Base-by-base conservation (phyloP, 2,797 vertebrate species). In the Huso huso region DNA sequence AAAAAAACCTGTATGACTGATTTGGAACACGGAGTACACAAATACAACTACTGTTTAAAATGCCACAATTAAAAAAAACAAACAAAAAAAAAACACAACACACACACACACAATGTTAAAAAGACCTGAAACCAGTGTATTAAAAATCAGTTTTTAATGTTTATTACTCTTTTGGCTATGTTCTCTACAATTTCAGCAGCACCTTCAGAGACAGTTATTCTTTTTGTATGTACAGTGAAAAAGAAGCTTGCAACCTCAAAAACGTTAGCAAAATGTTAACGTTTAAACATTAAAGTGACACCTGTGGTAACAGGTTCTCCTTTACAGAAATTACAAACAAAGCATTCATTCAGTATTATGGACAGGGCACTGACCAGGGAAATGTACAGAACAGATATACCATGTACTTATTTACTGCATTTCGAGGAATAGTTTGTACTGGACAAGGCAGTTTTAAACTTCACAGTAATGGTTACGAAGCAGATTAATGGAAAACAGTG, bases 181-280 rank as follows among this genome's bases (percentile, higher is more conserved):
- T 90, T 88, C 87, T 90, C 87, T 90, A 92, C 90, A 89, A 88
- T 89, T 88, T 88, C 91, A 93, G 92, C 92, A 93, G 91, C 91
- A 90, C 87, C 83, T 82, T 88, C 85, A 82, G 82, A 90, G 85
- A 89, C 86, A 87, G 87, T 83, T 72, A 82, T 85, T 79, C 84
- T 37, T 89, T 81, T 82, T 76, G 83, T 91, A 83, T 88, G 78
- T 91, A 90, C 88, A 90, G 87, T 84, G 86, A 84, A 84, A 74
- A 69, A 83, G 81, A 84, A 83, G 85, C 83, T 88, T 88, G 85
- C 82, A 86, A 89, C 84, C 85, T 84, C 80, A 79, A 83, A 85
- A 88, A 82, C 84, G 76, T 85, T 77, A 87, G 83, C 86, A 86
- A 88, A 82, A 81, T 80, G 83, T 83, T 80, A 88, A 83, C 84